A percentile compares a stretch with the other conserved stretches of the same genome.
Evolutionary conservation across 1,140 invertebrate species (phyloP).

Genomic region (Agraylea sexmaculata): DNA sequence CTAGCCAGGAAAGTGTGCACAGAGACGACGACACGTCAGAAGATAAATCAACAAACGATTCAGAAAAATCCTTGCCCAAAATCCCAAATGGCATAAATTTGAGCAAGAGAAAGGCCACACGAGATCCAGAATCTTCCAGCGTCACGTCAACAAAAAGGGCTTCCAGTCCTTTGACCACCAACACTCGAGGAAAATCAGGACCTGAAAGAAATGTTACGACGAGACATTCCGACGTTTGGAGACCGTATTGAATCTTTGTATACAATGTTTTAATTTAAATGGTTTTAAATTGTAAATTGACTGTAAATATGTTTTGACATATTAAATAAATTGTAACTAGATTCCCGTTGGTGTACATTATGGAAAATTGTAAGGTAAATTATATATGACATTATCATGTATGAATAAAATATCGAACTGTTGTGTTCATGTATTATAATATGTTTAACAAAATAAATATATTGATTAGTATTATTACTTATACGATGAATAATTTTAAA

Average conservation of each 20-base stretch:
- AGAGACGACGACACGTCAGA: slow-evolving; percentile 8
- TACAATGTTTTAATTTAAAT: not conserved
- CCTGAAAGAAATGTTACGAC: slow-evolving; percentile 26
- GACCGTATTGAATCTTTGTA: slow-evolving; percentile 38
- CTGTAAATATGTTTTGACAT: slow-evolving; percentile 4
- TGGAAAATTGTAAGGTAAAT: not conserved
- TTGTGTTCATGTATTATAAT: slow-evolving; percentile 22
- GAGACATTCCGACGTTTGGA: slow-evolving; percentile 44
- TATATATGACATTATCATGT: slow-evolving; percentile 16
- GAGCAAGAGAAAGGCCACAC: slow-evolving; percentile 19
- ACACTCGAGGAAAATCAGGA: slow-evolving; percentile 21
- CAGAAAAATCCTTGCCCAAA: slow-evolving; percentile 7
- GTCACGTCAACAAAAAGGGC: slow-evolving; percentile 35
- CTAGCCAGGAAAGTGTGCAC: slow-evolving; percentile 20
- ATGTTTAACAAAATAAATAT: slow-evolving; percentile 6
- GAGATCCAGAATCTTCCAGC: slow-evolving; percentile 29
- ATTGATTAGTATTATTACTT: too few relatives aligned
- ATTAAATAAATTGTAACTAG: not conserved
- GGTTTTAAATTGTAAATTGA: slow-evolving; percentile 1
- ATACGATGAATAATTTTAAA: too few relatives aligned
- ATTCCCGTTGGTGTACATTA: not conserved
- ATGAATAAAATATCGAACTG: slow-evolving; percentile 19
- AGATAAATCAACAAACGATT: slow-evolving; percentile 4
- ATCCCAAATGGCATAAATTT: slow-evolving; percentile 17
- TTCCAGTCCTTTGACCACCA: slow-evolving; percentile 19